These are phyloP conservation scores for Podiceps cristatus DNA, from an alignment of 2,113 vertebrate genomes.

Conservation along the genomic window DNA sequence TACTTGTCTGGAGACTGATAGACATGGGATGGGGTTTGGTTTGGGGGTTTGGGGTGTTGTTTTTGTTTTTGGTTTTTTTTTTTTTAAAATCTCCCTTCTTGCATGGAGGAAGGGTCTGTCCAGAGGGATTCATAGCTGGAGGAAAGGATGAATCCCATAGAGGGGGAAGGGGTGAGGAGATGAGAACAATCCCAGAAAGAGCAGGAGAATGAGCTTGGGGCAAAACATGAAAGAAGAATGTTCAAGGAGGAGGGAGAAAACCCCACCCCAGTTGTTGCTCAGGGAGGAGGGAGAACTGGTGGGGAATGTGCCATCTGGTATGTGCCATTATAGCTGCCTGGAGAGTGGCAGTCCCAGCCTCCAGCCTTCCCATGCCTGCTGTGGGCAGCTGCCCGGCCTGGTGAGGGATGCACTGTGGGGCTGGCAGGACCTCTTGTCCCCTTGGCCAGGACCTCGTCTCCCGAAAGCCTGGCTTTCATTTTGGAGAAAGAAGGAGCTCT, in stretches of 20 bases:
- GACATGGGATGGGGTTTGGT: background rate
- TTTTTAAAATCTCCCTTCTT: background rate
- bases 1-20: background rate
- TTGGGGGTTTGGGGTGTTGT: background rate
- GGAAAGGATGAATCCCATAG: background rate
- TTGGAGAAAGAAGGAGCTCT: background rate
- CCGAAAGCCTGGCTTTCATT: background rate
- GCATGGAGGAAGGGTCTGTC: background rate
- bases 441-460: accelerated
- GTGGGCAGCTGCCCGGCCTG: accelerated
- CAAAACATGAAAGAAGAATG: background rate
- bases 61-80: background rate
- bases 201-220: background rate
- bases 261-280: background rate
- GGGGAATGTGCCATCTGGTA: background rate
- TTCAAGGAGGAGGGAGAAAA: background rate
- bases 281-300: background rate
- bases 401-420: background rate
- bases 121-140: background rate
- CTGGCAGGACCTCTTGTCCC: background rate
- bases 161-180: background rate
- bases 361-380: background rate
- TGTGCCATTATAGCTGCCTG: background rate
- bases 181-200: background rate
- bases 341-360: background rate